Base-by-base conservation (phyloP, 2,113 vertebrate genomes). In the Microcebus tavaratra region DNA sequence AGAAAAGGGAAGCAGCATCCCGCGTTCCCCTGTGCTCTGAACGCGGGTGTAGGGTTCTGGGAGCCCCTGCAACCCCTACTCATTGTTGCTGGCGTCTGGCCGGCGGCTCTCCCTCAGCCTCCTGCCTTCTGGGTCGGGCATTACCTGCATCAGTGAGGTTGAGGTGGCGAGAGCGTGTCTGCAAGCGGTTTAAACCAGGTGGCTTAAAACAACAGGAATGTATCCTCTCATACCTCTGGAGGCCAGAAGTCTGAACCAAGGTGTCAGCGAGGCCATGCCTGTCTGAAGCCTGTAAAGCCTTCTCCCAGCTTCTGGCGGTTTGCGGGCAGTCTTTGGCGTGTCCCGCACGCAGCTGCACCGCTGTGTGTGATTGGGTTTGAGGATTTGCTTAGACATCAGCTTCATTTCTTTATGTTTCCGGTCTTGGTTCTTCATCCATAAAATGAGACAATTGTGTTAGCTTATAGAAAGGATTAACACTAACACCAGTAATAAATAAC, bases 361-460 rank as follows among this genome's bases (percentile, higher is more conserved):
- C 17, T 12, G 20, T 31, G 67, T 15, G 1, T 23, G 61, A 72
- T 4, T 63, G 80, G 10, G 70, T 53, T n/a, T 53, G 17, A 84
- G 72, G 45, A 65, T 80, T 34, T 85, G 21, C 27, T 65, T 93
- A 73, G 25, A 84, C 25, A 27, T 55, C 31, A 80, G 55, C 31
- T 75, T 93, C 55, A 73, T 31, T 93, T 84, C 68, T 88, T 80
- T 73, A 76, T 88, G 57, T 82, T 87, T 78, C 61, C 72, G 36
- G 31, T 84, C 72, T 53, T 70, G 53, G 61, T 42, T 67, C 65
- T 72, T 84, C 36, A 55, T 27, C 86, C 63, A 65, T 53, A 72
- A 90, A 89, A 93, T 21, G 55, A 90, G 36, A 86, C 36, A 29
- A 39, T 21, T 29, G 23, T 36, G 21, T 86, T 90, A 50, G 20